Base-by-base conservation (phyloP, 2,797 vertebrate genomes). In the Gadopsis marmoratus region DNA sequence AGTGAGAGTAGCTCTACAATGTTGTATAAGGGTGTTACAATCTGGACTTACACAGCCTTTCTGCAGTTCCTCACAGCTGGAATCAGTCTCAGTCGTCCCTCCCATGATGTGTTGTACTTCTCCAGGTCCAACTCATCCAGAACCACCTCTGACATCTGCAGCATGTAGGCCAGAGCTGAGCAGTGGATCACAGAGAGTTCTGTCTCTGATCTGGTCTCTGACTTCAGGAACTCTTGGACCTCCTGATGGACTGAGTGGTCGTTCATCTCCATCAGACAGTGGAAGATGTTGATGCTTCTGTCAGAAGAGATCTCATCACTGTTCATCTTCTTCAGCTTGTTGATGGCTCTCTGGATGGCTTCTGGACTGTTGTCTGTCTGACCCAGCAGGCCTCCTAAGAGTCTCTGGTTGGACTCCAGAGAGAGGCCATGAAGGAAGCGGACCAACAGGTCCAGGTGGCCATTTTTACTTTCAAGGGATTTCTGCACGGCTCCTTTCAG, bases 361-460 rank as follows among this genome's bases (percentile, higher is more conserved):
- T 26, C 26, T 26, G 26, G 26, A 26, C 26, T 26, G 26, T 26
- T 26, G 26, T 68, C 63, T 61, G 41, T 14, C 41, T 1, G 14
- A 43, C 56, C 53, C 50, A 77, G 60, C 53, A 78, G 56, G 17
- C 47, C 26, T 59, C 37, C 16, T 69, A 73, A 48, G 5, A 73
- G 64, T 23, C 16, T 65, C 0, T 4, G 45, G 26, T 72, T 78
- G 11, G 61, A 65, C 5, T 8, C 0, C 29, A 76, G 14, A 51
- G 35, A 26, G 50, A 76, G 74, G 39, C 79, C 79, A 48, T 75
- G 54, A 66, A 75, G 73, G 48, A 76, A 76, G 33, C 64, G 64
- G 3, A 76, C 45, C 26, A 68, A 60, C 3, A 78, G 37, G 37
- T 78, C 68, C 47, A 71, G 31, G 53, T 71, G 68, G n/a, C 76